Conservation (phyloP, 2,888 invertebrate genomes). For the Drosophila maculinotata region DNA sequence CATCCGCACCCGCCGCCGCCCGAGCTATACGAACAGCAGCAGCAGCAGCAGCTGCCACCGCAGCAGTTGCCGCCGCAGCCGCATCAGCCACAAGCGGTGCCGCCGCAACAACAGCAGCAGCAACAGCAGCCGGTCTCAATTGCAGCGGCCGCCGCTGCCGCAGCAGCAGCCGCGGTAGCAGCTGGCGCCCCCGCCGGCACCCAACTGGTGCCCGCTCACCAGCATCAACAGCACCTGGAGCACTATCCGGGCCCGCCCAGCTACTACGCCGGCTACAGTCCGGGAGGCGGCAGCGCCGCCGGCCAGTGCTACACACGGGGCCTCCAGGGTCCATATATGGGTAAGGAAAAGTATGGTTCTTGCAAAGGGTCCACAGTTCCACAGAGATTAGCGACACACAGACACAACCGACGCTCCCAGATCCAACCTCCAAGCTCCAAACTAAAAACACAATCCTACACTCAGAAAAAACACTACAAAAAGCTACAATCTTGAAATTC, state of each 20-base stretch:
- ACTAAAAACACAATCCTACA: no score
- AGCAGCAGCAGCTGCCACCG: constrained; percentile 37
- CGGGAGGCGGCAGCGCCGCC: constrained; percentile 83
- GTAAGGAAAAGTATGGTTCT: constrained; percentile 86
- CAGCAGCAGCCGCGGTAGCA: constrained; percentile 65
- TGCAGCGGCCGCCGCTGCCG: constrained; percentile 65
- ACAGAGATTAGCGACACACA: not conserved
- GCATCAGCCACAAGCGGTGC: no score
- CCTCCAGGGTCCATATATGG: constrained; percentile 85
- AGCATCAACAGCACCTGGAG: constrained; percentile 84
- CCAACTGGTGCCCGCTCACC: constrained; percentile 85
- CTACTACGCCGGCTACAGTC: constrained; percentile 87
- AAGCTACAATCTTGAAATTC: no score
- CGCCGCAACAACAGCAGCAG: constrained; percentile 58
- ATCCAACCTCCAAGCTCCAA: no score
- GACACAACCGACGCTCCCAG: not conserved
- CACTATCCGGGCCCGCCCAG: constrained; percentile 86
- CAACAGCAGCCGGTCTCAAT: constrained; percentile 48
- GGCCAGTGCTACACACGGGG: constrained; percentile 87
- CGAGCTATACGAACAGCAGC: constrained; percentile 83
- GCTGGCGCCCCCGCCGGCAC: constrained; percentile 73
- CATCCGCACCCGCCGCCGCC: constrained; percentile 57
- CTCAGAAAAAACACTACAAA: no score
- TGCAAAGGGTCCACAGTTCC: constrained; percentile 16
- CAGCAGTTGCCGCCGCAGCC: constrained; percentile 48